phyloP scores from a whole-genome alignment of 2,888 invertebrate species.

The Agrochola lota region DNA sequence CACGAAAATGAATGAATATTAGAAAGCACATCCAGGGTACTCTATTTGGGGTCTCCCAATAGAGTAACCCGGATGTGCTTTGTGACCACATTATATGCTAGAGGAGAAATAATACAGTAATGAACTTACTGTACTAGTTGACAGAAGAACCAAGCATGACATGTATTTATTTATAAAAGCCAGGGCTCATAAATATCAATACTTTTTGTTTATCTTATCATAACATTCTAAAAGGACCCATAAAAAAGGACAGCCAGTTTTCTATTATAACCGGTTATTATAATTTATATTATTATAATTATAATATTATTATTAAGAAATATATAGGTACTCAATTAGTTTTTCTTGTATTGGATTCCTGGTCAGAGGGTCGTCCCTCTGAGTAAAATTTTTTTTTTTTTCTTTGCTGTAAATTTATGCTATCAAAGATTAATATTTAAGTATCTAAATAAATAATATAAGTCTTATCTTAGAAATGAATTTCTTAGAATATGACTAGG shows the following conservation, averaged over 20 bases:
- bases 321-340: neutral
- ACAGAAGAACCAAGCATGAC: neutral
- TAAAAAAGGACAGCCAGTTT: neutral
- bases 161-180: neutral
- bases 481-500: neutral
- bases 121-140: neutral
- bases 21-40: neutral
- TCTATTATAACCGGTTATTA: too few species aligned
- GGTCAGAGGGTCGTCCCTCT: too few species aligned
- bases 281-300: too few species aligned
- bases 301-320: too few species aligned
- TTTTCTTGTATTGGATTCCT: too few species aligned
- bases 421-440: too few species aligned
- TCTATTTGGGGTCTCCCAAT: neutral
- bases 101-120: too few species aligned
- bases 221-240: neutral
- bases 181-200: neutral
- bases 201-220: neutral
- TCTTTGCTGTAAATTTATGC: too few species aligned
- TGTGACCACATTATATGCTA: neutral
- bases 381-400: too few species aligned
- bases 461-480: neutral
- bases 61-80: neutral
- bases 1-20: neutral
- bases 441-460: neutral